Evolutionary conservation across 2,888 invertebrate genomes (phyloP).

Genomic region (Cheilosia impressa): DNA sequence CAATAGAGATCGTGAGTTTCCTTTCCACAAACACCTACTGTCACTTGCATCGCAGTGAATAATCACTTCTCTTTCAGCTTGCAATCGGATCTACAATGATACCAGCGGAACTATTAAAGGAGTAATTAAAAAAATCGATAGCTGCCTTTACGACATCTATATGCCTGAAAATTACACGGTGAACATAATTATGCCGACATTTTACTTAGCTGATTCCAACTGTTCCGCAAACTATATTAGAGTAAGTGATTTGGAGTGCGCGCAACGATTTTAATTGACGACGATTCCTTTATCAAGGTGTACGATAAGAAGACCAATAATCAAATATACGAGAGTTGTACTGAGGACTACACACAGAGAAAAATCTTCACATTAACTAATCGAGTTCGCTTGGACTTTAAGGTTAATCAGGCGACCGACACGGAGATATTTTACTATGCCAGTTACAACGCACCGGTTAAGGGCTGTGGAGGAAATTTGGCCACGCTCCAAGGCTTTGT

Average conservation of each 20-base stretch:
- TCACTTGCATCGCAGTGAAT: background rate
- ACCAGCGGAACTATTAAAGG: conserved; percentile 87
- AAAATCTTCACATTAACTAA: conserved; percentile 76
- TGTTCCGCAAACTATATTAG: conserved; percentile 65
- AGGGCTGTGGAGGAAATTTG: conserved; percentile 80
- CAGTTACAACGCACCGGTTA: conserved; percentile 69
- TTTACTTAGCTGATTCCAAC: conserved; percentile 79
- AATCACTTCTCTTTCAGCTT: conserved; percentile 76
- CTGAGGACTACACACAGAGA: background rate
- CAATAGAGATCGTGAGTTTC: conserved; percentile 83
- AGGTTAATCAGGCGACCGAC: fast-evolving
- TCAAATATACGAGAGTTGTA: conserved; percentile 73
- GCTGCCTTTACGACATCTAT: conserved; percentile 87
- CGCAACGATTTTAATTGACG: background rate
- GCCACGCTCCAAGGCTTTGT: conserved; percentile 81
- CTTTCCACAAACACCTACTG: background rate
- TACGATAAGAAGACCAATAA: conserved; percentile 77
- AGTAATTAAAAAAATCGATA: conserved; percentile 76
- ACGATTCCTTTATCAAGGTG: conserved; percentile 73
- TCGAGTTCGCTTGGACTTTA: conserved; percentile 76
- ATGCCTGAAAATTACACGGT: conserved; percentile 88
- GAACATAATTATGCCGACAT: conserved; percentile 86
- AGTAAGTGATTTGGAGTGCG: conserved; percentile 74
- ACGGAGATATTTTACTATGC: conserved; percentile 76
- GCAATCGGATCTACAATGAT: conserved; percentile 86